phyloP scores from a whole-genome alignment of 2,113 vertebrate species.

The Notiomystis cincta region DNA sequence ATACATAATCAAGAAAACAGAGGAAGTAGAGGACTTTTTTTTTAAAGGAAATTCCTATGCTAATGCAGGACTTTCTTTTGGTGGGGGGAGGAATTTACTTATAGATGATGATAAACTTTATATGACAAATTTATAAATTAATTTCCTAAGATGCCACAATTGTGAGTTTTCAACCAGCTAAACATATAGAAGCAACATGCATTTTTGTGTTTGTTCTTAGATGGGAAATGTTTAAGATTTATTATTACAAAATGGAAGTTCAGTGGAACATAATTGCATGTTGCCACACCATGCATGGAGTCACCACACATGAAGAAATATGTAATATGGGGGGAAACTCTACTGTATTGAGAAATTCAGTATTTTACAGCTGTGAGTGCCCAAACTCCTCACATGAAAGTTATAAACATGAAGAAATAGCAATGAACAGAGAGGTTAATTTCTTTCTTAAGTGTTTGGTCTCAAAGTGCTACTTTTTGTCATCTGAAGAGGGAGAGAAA shows the following conservation, averaged over 20 bases:
- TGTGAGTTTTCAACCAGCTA: background rate
- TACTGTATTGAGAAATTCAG: background rate
- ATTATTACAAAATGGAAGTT: background rate
- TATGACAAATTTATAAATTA: background rate
- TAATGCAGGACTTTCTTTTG: background rate
- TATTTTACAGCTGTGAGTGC: background rate
- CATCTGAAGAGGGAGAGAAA: background rate
- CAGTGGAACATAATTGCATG: background rate
- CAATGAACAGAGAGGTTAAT: background rate
- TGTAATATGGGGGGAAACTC: background rate
- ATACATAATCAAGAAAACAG: background rate
- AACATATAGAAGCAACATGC: background rate
- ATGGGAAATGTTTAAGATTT: background rate
- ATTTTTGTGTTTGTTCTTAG: background rate
- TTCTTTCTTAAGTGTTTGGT: background rate
- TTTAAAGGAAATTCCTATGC: background rate
- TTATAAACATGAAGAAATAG: background rate
- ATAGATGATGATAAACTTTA: background rate
- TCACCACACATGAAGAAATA: background rate
- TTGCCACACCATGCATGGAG: rapidly evolving
- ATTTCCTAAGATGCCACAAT: background rate
- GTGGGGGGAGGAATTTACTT: background rate
- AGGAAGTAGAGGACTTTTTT: background rate
- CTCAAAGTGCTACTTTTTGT: background rate
- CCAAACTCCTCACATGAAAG: background rate